Base-by-base conservation (phyloP, 2,888 invertebrate genomes). In the Seira musarum region DNA sequence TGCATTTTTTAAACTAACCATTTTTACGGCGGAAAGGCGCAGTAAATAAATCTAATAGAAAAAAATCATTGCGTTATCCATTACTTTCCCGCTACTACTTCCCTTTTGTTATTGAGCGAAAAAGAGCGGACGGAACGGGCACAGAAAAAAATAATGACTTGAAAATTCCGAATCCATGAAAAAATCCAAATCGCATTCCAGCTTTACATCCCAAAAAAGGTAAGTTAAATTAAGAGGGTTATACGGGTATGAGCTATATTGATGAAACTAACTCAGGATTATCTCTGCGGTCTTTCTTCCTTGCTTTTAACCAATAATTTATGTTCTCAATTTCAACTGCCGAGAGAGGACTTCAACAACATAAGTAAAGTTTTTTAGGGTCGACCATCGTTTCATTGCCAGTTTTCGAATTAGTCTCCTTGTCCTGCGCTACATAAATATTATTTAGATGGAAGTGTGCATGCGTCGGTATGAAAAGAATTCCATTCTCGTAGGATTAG, bases 1-100 rank as follows among this genome's bases (percentile, higher is more conserved):
- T 15, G 49, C 49, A 49, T 49, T 49, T 30, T 49, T 49, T n/a
- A 3, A n/a, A 49, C 15, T 49, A 2, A 49, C 49, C 3, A 49
- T 49, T 49, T 49, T 49, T 49, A 49, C 49, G 49, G 49, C 49
- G 49, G 49, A 49, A 49, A n/a, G 49, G 49, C 49, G 15, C 15
- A 49, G 49, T 49, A 49, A 49, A 49, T 49, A 49, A 49, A 49
- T 49, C 49, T 49, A 49, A 49, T 49, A 49, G 49, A 49, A 49
- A 49, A 49, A 49, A 49, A 49, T 49, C 49, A 49, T 49, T 49
- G 49, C 49, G 13, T 13, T 49, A 49, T 49, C 49, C 49, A 49
- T 49, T 49, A 49, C 49, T 49, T 49, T 49, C 49, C 17, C 49
- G 3, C 49, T 49, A 2, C 49, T n/a, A 2, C 49, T 49, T 49